Conservation (phyloP, 2,797 vertebrate genomes). For the Periparus ater region DNA sequence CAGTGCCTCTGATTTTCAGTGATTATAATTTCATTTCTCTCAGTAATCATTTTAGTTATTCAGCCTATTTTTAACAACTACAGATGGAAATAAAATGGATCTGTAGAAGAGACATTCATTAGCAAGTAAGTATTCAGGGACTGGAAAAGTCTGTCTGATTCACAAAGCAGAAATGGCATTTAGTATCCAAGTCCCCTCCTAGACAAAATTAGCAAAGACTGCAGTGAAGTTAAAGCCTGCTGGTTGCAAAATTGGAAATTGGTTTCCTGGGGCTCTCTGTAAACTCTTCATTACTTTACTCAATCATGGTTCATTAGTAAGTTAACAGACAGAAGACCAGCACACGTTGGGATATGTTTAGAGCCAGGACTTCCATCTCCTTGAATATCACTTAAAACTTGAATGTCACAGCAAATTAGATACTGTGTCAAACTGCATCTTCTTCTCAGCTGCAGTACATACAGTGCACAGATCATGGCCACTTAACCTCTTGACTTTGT, state of each 20-base stretch:
- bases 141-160: slow-evolving; percentile 72
- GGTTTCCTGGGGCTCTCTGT: slow-evolving; percentile 86
- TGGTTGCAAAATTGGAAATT: slow-evolving; percentile 84
- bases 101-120: slow-evolving; percentile 68
- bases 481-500: slow-evolving; percentile 66
- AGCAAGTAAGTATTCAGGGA: slow-evolving; percentile 57
- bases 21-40: slow-evolving; percentile 68
- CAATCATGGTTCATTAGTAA: slow-evolving; percentile 87
- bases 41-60: slow-evolving; percentile 54
- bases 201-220: slow-evolving; percentile 80
- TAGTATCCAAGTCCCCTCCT: slow-evolving; percentile 74
- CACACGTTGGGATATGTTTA: slow-evolving; percentile 79
- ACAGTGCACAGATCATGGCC: slow-evolving; percentile 46
- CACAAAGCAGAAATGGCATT: slow-evolving; percentile 72
- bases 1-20: slow-evolving; percentile 60
- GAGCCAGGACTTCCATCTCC: slow-evolving; percentile 75
- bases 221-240: slow-evolving; percentile 77
- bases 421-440: slow-evolving; percentile 54
- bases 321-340: slow-evolving; percentile 87
- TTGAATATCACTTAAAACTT: slow-evolving; percentile 75
- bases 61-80: slow-evolving; percentile 66
- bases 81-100: slow-evolving; percentile 64
- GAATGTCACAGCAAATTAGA: slow-evolving; percentile 73
- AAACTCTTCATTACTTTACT: slow-evolving; percentile 88
- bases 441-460: slow-evolving; percentile 26